Evolutionary conservation across 1,140 invertebrate genomes (phyloP), one percentile per base, ranked within the genome.

Genomic region (Zophobas morio): DNA sequence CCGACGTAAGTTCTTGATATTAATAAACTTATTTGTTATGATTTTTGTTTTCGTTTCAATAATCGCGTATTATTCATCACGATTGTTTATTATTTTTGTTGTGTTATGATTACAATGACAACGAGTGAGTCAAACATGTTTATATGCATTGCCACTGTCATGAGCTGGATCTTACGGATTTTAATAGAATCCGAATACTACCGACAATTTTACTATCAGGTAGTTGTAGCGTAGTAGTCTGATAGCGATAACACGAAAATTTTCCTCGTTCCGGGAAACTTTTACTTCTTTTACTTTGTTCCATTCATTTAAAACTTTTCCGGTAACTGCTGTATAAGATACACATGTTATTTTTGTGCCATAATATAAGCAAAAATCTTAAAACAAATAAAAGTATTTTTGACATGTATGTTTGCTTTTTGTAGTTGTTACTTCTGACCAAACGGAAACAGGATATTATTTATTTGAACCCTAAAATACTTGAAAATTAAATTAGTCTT

Each of bases 11-110:
- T 63, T 63, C 6, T 32, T 39, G 32, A 66, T 42, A 66, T 66
- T 42, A 42, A 66, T 39, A 66, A 20, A 66, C 60, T 66, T n/a
- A 66, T 66, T n/a, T 42, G n/a, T 66, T 66, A 66, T 66, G 40
- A 46, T 46, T 51, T 2, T 51, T 51, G n/a, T 51, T 51, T n/a
- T 20, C 20, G 20, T 51, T 51, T 4, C 20, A 4, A 51, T 46
- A 4, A 46, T 20, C 20, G 20, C 20, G 20, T 60, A 60, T 66
- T 66, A 40, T 37, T 66, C 42, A 66, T 66, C n/a, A 8, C 6
- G n/a, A 42, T 42, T 63, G 6, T 6, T 8, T 42, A 4, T 46
- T 42, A 51, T 32, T 66, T 40, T 66, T 66, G 60, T 36, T 60
- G 35, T 2, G 6, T 51, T 51, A n/a, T 51, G 6, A 20, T 51